A percentile compares a stretch with the other conserved stretches of the same genome.
Conservation (phyloP, 2,113 vertebrate species). For the Tursiops truncatus region DNA sequence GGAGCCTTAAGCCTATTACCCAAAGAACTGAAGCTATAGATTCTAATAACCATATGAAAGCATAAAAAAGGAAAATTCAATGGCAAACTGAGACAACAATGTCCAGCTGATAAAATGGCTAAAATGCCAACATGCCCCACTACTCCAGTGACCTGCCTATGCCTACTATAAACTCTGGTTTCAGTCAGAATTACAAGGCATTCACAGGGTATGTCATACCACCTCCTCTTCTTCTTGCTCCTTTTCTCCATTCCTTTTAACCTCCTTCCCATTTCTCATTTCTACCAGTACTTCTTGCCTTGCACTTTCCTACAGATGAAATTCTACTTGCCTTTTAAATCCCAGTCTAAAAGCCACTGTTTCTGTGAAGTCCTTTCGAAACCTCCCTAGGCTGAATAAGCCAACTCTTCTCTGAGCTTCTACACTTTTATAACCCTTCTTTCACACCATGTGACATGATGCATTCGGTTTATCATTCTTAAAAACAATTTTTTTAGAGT, state of each 20-base stretch:
- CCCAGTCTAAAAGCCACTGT: background rate
- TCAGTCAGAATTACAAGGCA: background rate
- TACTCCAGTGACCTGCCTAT: background rate
- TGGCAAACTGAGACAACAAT: background rate
- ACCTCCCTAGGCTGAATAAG: background rate
- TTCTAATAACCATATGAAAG: background rate
- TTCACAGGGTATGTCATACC: background rate
- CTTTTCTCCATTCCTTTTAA: background rate
- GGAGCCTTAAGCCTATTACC: background rate
- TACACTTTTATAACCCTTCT: background rate
- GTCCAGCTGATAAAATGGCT: background rate
- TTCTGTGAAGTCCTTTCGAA: background rate
- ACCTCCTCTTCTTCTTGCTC: background rate
- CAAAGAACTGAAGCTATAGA: background rate
- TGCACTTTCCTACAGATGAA: background rate
- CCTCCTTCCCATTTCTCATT: background rate
- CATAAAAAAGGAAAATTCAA: slow-evolving; percentile 7
- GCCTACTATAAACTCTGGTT: background rate
- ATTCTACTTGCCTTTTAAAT: background rate
- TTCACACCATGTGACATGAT: background rate
- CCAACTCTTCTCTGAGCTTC: background rate
- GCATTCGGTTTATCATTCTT: background rate
- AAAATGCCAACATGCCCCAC: background rate
- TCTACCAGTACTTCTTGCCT: background rate
- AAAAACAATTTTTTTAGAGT: background rate